Evolutionary conservation across 2,888 invertebrate species (phyloP).

Genomic region (Dione vanillae): DNA sequence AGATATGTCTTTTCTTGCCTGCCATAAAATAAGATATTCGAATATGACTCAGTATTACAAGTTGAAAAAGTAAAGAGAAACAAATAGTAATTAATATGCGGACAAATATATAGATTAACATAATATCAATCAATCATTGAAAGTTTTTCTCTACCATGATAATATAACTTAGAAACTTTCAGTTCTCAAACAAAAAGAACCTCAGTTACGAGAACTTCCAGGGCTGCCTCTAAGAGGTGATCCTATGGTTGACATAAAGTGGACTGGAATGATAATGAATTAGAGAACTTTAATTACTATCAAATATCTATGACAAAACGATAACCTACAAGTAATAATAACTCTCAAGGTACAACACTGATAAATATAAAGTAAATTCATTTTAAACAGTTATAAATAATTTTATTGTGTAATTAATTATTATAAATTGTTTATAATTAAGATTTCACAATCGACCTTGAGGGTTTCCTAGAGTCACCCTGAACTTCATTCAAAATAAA

Average conservation of each 20-base stretch:
- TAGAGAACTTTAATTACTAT: too few species aligned
- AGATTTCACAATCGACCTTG: slow-evolving; percentile 11
- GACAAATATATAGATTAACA: not conserved
- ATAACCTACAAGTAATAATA: not conserved
- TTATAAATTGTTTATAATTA: not conserved
- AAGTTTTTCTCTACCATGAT: not conserved
- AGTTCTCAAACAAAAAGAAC: too few species aligned
- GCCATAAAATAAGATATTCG: too few species aligned
- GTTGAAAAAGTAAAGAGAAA: too few species aligned
- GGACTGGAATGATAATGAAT: too few species aligned
- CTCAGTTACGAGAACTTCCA: too few species aligned
- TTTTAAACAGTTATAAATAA: not conserved
- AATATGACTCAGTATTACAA: too few species aligned
- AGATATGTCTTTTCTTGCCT: too few species aligned
- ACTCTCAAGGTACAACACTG: not conserved
- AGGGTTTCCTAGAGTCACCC: slow-evolving; percentile 1
- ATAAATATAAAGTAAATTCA: not conserved
- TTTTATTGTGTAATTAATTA: slow-evolving; percentile 1
- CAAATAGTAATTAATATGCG: not conserved
- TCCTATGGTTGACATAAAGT: too few species aligned
- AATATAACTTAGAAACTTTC: too few species aligned
- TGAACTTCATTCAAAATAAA: not conserved
- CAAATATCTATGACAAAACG: too few species aligned
- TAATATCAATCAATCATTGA: not conserved
- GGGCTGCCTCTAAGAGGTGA: too few species aligned